These are phyloP conservation scores for Sceloporus undulatus DNA, from an alignment of 2,113 vertebrate genomes.

Conservation along the genomic window DNA sequence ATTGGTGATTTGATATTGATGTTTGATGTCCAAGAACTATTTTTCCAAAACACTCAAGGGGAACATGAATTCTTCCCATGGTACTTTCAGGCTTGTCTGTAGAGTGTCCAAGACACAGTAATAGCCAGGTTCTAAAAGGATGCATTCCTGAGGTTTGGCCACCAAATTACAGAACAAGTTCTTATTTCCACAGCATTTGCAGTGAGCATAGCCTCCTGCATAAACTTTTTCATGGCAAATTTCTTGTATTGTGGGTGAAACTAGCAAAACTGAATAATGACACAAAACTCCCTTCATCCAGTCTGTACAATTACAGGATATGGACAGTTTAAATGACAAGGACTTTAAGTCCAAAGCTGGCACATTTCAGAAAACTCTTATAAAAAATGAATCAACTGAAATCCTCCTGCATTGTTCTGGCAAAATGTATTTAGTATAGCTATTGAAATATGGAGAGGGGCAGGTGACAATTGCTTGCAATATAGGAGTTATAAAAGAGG, in stretches of 20 bases:
- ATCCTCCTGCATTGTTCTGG: no score
- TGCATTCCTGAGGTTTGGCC: slow-evolving; percentile 33
- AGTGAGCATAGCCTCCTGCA: not conserved
- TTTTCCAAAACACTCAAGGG: slow-evolving; percentile 57
- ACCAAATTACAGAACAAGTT: slow-evolving; percentile 7
- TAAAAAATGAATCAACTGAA: no score
- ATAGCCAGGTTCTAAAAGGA: slow-evolving; percentile 7
- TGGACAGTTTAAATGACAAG: no score
- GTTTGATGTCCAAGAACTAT: slow-evolving; percentile 39
- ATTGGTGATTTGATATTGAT: slow-evolving; percentile 63
- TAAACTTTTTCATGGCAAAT: not conserved
- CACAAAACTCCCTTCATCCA: not conserved
- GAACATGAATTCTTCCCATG: slow-evolving; percentile 9
- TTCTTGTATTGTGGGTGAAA: not conserved
- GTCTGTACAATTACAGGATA: not conserved
- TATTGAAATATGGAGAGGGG: no score
- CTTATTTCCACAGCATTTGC: slow-evolving; percentile 30
- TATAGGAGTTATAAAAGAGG: no score
- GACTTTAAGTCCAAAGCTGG: no score
- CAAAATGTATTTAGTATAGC: no score
- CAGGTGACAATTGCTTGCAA: no score
- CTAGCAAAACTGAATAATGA: not conserved
- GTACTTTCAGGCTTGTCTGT: slow-evolving; percentile 20
- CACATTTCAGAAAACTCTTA: no score
- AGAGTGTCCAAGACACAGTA: not conserved